Base-by-base conservation (phyloP, 2,888 invertebrate genomes). In the Plebejus melissa region DNA sequence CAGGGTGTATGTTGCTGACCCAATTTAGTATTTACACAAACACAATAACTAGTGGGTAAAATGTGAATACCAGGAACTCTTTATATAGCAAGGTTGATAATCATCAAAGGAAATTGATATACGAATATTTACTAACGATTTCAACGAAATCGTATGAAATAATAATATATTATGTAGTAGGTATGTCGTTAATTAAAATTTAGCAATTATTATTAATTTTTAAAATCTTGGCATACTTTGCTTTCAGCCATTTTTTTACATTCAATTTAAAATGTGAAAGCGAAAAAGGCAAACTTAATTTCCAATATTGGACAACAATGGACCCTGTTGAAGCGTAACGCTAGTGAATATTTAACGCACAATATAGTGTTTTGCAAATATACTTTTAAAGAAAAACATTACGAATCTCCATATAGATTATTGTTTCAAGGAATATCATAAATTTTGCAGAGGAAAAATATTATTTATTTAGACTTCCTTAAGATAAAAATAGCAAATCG, bases 291-390 rank as follows among this genome's bases (percentile, higher is more conserved):
- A 76, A 76, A 77, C 78, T 77, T 76, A 79, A 79, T 78, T 69
- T 75, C 75, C 77, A 77, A 79, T 79, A 77, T 77, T 78, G 77
- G 58, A 22, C 76, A 77, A 79, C 79, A 79, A 77, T 74, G 74
- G 50, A 74, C 38, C 28, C 58, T 28, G 78, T 76, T 77, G 78
- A 69, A 75, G 74, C 76, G 76, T 79, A 36, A 36, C 75, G 69
- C 22, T 69, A 38, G 80, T 82, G 83, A 82, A 83, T 83, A 82
- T 83, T 84, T 83, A 80, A 83, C 50, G 46, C 50, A 28, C 50
- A 71, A 28, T 71, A 50, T 32, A 50, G 11, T 22, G 50, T 28
- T 41, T 41, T 46, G 9, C 11, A n/a, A 58, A 22, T 58, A 58
- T 58, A 22, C 22, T 22, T 58, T 22, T 58, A 2, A 60, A 28